Conservation (phyloP, 2,888 invertebrate genomes). For the Phengaris alcon region DNA sequence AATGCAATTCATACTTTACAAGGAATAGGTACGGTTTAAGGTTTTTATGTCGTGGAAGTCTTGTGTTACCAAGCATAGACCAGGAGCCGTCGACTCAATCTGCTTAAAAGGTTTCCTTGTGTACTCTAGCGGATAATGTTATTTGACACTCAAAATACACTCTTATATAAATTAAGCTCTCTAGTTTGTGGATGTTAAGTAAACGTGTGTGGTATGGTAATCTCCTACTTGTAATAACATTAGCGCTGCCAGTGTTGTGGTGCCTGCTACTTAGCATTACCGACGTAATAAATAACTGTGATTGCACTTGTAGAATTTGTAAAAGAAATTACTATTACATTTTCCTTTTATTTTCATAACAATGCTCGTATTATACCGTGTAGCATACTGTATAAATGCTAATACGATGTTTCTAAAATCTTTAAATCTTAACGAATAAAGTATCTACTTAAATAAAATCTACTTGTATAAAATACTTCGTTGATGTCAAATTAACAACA, state of each 20-base stretch:
- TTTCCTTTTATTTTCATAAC: neutral
- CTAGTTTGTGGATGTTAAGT: slow-evolving; percentile 17
- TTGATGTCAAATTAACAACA: neutral
- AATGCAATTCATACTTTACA: slow-evolving; percentile 13
- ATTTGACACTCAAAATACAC: slow-evolving; percentile 50
- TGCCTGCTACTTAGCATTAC: slow-evolving; percentile 5
- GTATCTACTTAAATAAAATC: too few relatives aligned
- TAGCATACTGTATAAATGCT: neutral
- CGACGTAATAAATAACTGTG: slow-evolving; percentile 2
- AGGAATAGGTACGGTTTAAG: neutral
- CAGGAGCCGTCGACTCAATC: slow-evolving; percentile 56
- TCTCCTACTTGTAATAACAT: neutral
- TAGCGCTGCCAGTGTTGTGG: slow-evolving; percentile 10
- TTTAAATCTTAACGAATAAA: neutral
- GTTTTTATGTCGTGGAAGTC: neutral
- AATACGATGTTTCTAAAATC: neutral
- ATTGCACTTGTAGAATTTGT: neutral
- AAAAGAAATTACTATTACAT: neutral
- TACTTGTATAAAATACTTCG: neutral
- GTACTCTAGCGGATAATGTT: slow-evolving; percentile 47
- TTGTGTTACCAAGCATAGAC: slow-evolving; percentile 27
- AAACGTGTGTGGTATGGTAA: slow-evolving; percentile 14
- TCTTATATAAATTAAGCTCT: slow-evolving; percentile 29
- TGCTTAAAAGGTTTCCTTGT: slow-evolving; percentile 60
- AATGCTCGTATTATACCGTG: neutral